Evolutionary conservation across 2,113 vertebrate species (phyloP), one percentile per base, ranked within the genome.

Genomic region (Natator depressus): DNA sequence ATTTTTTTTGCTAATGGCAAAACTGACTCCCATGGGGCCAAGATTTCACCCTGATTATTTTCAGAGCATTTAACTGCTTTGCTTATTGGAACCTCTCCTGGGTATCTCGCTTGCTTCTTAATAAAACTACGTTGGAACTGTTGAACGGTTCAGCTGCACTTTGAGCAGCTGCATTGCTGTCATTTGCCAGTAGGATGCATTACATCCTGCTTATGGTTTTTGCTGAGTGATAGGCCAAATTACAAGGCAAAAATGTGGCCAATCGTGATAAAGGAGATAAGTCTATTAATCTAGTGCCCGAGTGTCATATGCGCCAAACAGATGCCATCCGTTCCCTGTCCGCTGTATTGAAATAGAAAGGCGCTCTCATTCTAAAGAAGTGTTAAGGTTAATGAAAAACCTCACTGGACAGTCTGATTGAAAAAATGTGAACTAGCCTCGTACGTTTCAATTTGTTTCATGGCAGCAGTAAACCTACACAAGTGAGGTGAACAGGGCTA

Each of bases 191-290:
- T 94, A 95, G 95, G 96, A 96, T 97, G 93, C 90, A 50, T 96
- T 95, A 89, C 94, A 93, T 96, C 96, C 97, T 95, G 96, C 96
- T 96, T 97, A 85, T 82, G 76, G 86, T 91, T 93, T 93, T 92
- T 95, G 90, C 42, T 69, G 96, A 96, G 91, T 35, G 95, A 96
- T 91, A 90, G 87, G 84, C 92, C 92, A 89, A 96, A 97, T 95
- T 97, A 90, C 82, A 76, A 91, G 91, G 89, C 89, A 93, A 86
- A 95, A 94, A 95, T 91, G 91, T 75, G 89, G 93, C 91, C 95
- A 96, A 93, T 97, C 95, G 50, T 27, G 88, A 93, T 88, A 91
- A 93, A 96, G 93, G 83, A 97, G 96, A 87, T 82, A 95, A 96
- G 76, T 93, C 95, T 91, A 80, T 96, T 97, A 94, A 96, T 94